phyloP scores from a whole-genome alignment of 2,797 vertebrate species.

The Synaphobranchus kaupii region DNA sequence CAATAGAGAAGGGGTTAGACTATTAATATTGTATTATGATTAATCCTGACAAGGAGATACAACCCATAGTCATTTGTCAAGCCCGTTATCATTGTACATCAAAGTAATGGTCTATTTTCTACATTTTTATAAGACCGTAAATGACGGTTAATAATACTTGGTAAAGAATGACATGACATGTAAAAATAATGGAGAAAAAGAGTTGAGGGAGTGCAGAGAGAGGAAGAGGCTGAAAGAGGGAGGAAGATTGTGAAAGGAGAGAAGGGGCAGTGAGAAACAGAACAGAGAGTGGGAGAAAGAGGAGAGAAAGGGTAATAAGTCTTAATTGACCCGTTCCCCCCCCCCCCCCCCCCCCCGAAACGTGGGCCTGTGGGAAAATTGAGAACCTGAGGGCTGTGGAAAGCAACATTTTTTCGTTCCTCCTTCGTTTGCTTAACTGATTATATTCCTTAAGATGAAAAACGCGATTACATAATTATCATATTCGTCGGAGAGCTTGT shows the following conservation, averaged over 20 bases:
- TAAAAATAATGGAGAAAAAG: neutral
- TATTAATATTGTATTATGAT: conserved; percentile 10
- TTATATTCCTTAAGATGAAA: conserved; percentile 67
- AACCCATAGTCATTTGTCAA: neutral
- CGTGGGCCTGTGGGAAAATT: conserved; percentile 42
- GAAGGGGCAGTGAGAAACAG: conserved; percentile 19
- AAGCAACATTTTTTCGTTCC: conserved; percentile 71
- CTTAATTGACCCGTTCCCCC: conserved; percentile 28
- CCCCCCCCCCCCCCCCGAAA: too few relatives aligned
- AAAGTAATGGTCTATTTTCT: neutral
- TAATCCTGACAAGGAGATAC: neutral
- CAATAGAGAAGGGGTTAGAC: neutral
- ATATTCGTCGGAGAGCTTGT: conserved; percentile 56
- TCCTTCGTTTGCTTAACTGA: conserved; percentile 65
- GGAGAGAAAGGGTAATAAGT: neutral
- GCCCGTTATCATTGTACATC: conserved; percentile 3
- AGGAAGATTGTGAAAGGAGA: conserved; percentile 35
- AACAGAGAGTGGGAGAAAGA: neutral
- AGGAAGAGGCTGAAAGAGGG: conserved; percentile 19
- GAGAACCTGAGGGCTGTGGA: conserved; percentile 51
- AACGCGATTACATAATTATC: conserved; percentile 63
- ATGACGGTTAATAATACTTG: conserved; percentile 2
- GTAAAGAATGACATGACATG: conserved; percentile 10
- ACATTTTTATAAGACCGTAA: neutral
- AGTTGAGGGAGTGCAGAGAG: neutral